Base-by-base conservation (phyloP, 2,113 vertebrate genomes). In the Corythoichthys haematopterus region DNA sequence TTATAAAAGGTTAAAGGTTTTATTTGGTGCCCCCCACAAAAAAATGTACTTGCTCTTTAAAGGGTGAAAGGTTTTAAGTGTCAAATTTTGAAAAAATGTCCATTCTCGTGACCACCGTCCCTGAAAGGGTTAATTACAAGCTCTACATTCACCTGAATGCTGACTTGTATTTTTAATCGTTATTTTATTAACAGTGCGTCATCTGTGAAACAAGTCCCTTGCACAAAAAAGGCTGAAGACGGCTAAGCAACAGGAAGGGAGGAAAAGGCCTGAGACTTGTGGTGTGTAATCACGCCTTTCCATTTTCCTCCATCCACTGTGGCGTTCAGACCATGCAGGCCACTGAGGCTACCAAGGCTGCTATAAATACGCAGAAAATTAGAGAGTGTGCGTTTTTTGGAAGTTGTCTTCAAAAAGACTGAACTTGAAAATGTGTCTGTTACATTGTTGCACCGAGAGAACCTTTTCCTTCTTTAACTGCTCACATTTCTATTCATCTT, bases 361-460 rank as follows among this genome's bases (percentile, higher is more conserved):
- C 76, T 84, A 83, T 78, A 83, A 85, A 87, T 87, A 85, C 58
- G 67, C 70, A 46, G 72, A 37, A 81, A 87, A 87, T 87, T 84
- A 87, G 77, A 87, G 86, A 53, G 72, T 81, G 47, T 56, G 57
- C 46, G 63, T 69, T 40, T 40, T 72, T 67, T 48, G 70, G 60
- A 62, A 45, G 38, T 20, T 8, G 8, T 20, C 58, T 38, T 12
- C 1, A 60, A 37, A 20, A 60, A 62, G 40, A 28, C 38, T 62
- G 40, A 62, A 62, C 60, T 46, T 62, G 2, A 13, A 58, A 58
- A 43, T 9, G 33, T 33, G 56, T 58, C 12, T 11, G 57, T n/a
- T 43, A 20, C 15, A 43, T 20, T 61, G 59, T 20, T 20, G 15
- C n/a, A 28, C 20, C 52, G 60, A 46, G 56, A 67, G 60, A 66